Base-by-base conservation (phyloP, 2,113 vertebrate genomes). In the Axis porcinus region DNA sequence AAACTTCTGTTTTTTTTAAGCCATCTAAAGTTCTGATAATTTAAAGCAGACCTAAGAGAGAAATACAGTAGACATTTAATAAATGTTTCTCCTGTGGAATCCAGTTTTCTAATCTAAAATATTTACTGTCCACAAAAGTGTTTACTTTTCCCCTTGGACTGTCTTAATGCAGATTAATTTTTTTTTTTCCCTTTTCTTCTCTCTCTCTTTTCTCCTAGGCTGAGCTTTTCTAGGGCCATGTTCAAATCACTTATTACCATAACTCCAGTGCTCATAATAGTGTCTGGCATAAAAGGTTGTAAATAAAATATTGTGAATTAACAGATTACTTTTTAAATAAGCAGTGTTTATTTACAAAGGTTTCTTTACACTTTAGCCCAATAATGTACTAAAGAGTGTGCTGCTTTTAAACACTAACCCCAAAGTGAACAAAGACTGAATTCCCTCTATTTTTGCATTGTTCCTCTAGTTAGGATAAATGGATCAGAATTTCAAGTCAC, bases 241-340 rank as follows among this genome's bases (percentile, higher is more conserved):
- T 52, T 3, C 9, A 28, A 36, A 55, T 79, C 14, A 86, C 62
- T 89, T 96, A 30, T 89, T 86, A 97, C 50, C 50, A 15, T 86
- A 96, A 96, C 17, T 17, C 94, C 60, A 93, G 54, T 6, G 33
- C 6, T 94, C 11, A 58, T 64, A 89, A 58, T 82, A 57, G 27
- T 40, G 4, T 81, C 54, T 93, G 78, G 17, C 14, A 54, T 14
- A 45, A 27, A 83, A 93, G 40, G 30, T 50, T 70, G 7, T 58
- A 93, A 92, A 86, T 67, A 94, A 91, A 89, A 87, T 91, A 25
- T 45, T 88, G 43, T 90, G 81, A 91, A 70, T 74, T 88, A 94
- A 93, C 74, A 89, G 36, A 36, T 57, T 40, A 83, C 58, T 58
- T 89, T 70, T 7, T 27, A 94, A 89, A 89, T 36, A 85, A 92